Conservation (phyloP, 2,797 vertebrate genomes). For the Anisognathus igniventris region DNA sequence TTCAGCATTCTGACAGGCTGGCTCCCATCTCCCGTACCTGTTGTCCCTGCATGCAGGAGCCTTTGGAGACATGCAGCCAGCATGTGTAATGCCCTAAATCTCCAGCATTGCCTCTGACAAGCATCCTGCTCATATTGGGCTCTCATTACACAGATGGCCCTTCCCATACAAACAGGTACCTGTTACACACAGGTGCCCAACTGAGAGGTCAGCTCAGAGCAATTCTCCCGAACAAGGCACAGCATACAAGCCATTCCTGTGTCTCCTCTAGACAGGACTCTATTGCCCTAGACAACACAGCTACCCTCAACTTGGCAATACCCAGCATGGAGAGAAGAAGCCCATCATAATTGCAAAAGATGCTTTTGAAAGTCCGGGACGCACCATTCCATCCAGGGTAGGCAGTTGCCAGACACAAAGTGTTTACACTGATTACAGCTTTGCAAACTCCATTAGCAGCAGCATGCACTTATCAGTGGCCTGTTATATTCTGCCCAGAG, state of each 20-base stretch:
- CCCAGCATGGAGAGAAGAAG: background rate
- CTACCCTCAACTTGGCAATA: background rate
- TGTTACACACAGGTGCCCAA: background rate
- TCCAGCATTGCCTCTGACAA: background rate
- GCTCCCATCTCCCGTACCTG: background rate
- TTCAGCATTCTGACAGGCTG: background rate
- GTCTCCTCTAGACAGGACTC: background rate
- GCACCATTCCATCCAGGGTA: background rate
- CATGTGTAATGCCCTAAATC: rapidly evolving
- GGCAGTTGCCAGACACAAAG: background rate
- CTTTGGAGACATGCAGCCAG: background rate
- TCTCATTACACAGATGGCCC: background rate
- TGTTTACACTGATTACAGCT: background rate
- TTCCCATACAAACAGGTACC: rapidly evolving
- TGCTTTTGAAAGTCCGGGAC: background rate
- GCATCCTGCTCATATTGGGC: background rate
- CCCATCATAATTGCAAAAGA: background rate
- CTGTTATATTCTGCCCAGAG: background rate
- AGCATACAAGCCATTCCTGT: background rate
- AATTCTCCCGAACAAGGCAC: background rate
- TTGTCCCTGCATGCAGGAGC: background rate
- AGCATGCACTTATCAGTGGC: background rate
- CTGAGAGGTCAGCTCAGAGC: background rate
- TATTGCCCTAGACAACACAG: background rate
- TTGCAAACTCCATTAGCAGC: background rate